These are phyloP conservation scores for Cyclina sinensis DNA, from an alignment of 1,140 invertebrate species.

Conservation along the genomic window DNA sequence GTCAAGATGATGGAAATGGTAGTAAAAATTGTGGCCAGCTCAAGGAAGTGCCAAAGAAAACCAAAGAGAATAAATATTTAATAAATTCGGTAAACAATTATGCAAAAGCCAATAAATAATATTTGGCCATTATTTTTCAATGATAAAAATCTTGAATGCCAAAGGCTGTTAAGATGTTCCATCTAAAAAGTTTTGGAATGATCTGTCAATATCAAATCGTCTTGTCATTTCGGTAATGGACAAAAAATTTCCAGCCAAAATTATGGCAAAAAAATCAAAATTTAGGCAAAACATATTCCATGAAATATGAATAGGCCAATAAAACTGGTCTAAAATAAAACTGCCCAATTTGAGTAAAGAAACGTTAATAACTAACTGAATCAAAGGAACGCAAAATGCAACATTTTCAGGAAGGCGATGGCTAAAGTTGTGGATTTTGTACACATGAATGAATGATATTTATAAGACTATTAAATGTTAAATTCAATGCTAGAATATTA, in stretches of 20 bases:
- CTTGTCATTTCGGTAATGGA: conserved; percentile 31
- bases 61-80: no score
- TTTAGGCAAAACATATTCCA: neutral
- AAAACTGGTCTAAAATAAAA: neutral
- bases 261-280: conserved; percentile 1
- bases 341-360: no score
- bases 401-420: no score
- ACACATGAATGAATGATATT: no score
- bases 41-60: neutral
- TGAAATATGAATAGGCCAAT: conserved; percentile 23
- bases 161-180: conserved; percentile 28
- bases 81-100: neutral
- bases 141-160: conserved; percentile 46
- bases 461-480: no score
- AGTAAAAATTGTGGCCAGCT: neutral
- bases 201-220: conserved; percentile 36
- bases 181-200: neutral
- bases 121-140: neutral
- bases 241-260: neutral
- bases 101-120: neutral
- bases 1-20: neutral
- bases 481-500: no score
- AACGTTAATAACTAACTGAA: no score
- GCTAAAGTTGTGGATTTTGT: no score
- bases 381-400: no score